phyloP scores from a whole-genome alignment of 2,797 vertebrate genomes.

The Gymnocypris eckloni region DNA sequence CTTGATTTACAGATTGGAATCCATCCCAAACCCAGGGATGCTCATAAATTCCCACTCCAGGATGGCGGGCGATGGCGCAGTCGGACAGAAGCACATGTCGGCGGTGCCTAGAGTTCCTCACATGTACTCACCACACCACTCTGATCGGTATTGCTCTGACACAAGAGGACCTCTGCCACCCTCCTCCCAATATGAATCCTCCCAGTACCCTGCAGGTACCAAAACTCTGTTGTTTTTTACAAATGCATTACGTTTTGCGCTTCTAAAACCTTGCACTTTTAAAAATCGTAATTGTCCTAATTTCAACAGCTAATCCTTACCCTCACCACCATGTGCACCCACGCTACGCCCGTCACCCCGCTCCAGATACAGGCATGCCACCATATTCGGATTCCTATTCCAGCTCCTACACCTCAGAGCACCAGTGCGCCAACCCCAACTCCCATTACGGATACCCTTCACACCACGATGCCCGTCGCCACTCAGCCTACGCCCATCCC shows the following conservation, averaged over 20 bases:
- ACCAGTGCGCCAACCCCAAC: conserved; percentile 81
- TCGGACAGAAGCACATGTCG: conserved; percentile 86
- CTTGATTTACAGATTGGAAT: conserved; percentile 56
- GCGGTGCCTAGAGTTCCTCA: conserved; percentile 88
- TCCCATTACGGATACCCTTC: conserved; percentile 83
- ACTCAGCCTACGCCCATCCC: conserved; percentile 82
- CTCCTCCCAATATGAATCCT: conserved; percentile 86
- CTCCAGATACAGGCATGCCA: conserved; percentile 83
- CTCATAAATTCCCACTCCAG: conserved; percentile 66
- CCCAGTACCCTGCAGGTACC: conserved; percentile 88
- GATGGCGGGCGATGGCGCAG: conserved; percentile 80
- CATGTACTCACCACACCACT: conserved; percentile 84
- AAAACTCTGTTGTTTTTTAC: neutral
- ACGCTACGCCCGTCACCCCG: conserved; percentile 87
- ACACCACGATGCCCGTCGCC: conserved; percentile 86
- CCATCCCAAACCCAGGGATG: conserved; percentile 57
- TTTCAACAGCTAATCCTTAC: conserved; percentile 86
- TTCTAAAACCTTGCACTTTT: neutral
- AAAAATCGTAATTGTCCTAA: neutral
- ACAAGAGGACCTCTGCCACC: conserved; percentile 81
- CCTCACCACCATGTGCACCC: conserved; percentile 83
- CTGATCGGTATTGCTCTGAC: conserved; percentile 90
- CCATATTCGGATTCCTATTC: conserved; percentile 89
- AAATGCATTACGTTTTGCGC: neutral
- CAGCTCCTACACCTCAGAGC: conserved; percentile 82